phyloP scores from a whole-genome alignment of 2,797 vertebrate species.

The Epinephelus malabaricus region DNA sequence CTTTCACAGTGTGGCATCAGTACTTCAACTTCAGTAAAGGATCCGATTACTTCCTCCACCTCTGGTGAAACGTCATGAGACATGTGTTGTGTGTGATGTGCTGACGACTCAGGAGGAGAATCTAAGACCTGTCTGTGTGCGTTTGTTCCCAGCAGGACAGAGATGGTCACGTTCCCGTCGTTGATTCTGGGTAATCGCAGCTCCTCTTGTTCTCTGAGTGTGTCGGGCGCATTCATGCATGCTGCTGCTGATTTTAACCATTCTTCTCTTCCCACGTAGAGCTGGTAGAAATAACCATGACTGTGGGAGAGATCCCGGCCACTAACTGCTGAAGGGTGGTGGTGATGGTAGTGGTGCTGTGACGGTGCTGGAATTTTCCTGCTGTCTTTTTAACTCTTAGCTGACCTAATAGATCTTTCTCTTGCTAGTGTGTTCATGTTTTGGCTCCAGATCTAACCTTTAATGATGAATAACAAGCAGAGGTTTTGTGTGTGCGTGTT shows the following conservation, averaged over 20 bases:
- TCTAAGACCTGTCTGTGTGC: conserved; percentile 56
- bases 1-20: too few species aligned
- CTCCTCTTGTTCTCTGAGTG: conserved; percentile 43
- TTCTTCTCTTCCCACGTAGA: conserved; percentile 32
- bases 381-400: conserved; percentile 25
- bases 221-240: conserved; percentile 59
- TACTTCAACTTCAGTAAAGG: too few species aligned
- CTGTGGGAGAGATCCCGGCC: conserved; percentile 25
- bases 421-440: conserved; percentile 18
- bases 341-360: conserved; percentile 53
- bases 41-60: too few species aligned
- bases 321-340: conserved; percentile 53
- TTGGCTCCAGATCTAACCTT: neutral
- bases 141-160: conserved; percentile 81
- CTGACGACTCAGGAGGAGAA: neutral
- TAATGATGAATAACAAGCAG: neutral
- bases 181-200: conserved; percentile 81
- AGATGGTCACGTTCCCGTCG: conserved; percentile 85
- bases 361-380: conserved; percentile 36
- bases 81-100: neutral
- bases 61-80: neutral
- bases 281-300: conserved; percentile 29
- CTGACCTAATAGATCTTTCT: conserved; percentile 18
- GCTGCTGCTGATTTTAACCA: conserved; percentile 52
- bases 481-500: too few species aligned